Percentiles rank a stretch among this genome's conserved stretches.
phyloP scores from a whole-genome alignment of 2,113 vertebrate species.

The Bungarus multicinctus region DNA sequence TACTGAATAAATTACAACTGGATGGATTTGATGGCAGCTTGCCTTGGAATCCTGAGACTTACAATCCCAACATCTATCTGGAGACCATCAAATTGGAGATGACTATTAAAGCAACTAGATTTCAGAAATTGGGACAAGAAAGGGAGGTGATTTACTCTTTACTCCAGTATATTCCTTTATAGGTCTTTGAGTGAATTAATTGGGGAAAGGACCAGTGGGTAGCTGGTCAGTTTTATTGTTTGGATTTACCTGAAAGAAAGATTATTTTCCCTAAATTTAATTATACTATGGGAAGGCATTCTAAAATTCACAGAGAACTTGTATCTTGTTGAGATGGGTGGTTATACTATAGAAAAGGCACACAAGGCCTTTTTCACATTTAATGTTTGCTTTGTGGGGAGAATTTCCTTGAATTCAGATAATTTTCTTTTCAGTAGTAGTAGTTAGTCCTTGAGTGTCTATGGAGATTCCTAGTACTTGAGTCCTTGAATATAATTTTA shows the following conservation, averaged over 20 bases:
- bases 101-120: background rate
- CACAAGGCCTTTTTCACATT: background rate
- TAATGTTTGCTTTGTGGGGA: background rate
- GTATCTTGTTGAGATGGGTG: background rate
- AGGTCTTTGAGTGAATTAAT: background rate
- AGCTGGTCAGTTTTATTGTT: background rate
- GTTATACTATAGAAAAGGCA: background rate
- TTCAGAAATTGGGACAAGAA: background rate
- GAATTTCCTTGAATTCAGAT: background rate
- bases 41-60: background rate
- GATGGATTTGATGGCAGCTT: background rate
- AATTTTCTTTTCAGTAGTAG: background rate
- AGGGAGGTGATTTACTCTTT: background rate
- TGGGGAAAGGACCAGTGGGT: background rate
- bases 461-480: background rate
- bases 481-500: background rate
- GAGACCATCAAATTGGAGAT: background rate
- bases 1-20: background rate
- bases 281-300: background rate
- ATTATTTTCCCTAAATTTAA: background rate
- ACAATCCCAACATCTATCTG: background rate
- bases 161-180: background rate
- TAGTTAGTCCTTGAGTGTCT: background rate
- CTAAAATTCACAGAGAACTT: background rate
- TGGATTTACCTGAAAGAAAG: background rate